A percentile compares a stretch with the other conserved stretches of the same genome.
phyloP scores from a whole-genome alignment of 2,797 vertebrate species.

The Tokudaia tokunoshimensis region DNA sequence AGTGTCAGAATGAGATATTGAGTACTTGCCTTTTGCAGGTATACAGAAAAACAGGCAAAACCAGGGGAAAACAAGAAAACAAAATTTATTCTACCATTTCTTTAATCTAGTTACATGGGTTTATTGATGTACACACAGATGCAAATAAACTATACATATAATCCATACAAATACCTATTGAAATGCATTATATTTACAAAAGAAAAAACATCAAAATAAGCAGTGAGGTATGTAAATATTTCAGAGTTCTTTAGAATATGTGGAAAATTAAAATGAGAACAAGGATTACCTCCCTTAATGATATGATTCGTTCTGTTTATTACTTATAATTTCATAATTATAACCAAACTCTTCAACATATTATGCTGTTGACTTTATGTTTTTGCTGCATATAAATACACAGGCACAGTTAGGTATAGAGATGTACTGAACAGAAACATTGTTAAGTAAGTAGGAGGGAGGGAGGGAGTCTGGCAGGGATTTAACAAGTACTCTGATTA shows the following conservation, averaged over 20 bases:
- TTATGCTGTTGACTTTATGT: background rate
- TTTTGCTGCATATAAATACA: background rate
- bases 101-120: background rate
- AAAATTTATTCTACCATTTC: background rate
- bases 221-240: background rate
- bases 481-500: slow-evolving; percentile 9
- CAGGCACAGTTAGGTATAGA: background rate
- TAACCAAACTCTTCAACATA: background rate
- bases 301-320: background rate
- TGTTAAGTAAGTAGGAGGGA: background rate
- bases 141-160: background rate
- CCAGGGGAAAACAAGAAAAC: background rate
- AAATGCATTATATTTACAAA: background rate
- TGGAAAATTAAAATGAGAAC: background rate
- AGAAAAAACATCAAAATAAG: background rate
- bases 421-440: fast-evolving
- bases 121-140: background rate
- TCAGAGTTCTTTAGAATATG: background rate
- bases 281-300: background rate
- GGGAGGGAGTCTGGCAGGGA: background rate
- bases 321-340: background rate
- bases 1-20: background rate
- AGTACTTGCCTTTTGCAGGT: no score
- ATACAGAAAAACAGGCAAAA: background rate
- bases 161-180: background rate